Evolutionary conservation across 2,888 invertebrate genomes (phyloP).

Genomic region (Melieria omissa): DNA sequence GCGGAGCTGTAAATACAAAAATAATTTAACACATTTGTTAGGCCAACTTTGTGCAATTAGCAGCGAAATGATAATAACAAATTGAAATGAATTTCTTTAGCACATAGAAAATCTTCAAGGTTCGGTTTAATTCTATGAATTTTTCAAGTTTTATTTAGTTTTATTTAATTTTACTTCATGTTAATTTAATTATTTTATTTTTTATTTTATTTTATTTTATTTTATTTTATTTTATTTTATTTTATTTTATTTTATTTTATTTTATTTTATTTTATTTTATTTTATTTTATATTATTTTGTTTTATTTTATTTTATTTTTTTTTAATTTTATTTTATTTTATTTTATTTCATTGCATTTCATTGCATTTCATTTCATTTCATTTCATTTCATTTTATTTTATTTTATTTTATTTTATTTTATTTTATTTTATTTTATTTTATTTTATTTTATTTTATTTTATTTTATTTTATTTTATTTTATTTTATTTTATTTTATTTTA

Average conservation of each 20-base stretch:
- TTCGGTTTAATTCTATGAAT: no score
- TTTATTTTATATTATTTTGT: constrained; percentile 16
- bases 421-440: constrained; percentile 1
- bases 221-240: background rate
- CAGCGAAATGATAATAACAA: no score
- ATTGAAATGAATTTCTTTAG: no score
- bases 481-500: background rate
- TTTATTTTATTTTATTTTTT: constrained; percentile 37
- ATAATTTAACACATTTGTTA: no score
- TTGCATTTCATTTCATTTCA: constrained; percentile 23
- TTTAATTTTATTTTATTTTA: no score
- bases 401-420: background rate
- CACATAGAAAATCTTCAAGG: no score
- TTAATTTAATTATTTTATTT: no score
- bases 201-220: no score
- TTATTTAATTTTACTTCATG: no score
- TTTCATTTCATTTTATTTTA: constrained; percentile 32
- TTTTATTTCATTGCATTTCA: constrained; percentile 11
- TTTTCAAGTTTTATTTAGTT: no score
- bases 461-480: background rate
- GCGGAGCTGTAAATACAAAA: no score
- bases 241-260: constrained; percentile 25
- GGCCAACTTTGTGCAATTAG: no score
- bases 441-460: constrained; percentile 5
- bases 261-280: constrained; percentile 18